A percentile compares a stretch with the other conserved stretches of the same genome.
phyloP scores from a whole-genome alignment of 2,888 invertebrate genomes.

The Didymodactylos carnosus region DNA sequence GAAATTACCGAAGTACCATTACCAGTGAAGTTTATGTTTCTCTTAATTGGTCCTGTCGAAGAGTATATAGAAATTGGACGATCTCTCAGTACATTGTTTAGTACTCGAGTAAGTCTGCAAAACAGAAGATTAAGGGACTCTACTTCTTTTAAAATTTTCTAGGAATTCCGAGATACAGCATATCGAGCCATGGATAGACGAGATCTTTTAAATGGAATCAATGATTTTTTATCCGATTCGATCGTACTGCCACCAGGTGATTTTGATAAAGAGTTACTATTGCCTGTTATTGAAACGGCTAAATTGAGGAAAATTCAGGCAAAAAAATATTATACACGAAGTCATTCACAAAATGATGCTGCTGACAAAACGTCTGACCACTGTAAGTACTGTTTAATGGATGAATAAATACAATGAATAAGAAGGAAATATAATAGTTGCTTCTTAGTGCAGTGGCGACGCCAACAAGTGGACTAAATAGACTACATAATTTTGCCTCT shows the following conservation, averaged over 20 bases:
- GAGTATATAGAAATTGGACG: constrained; percentile 78
- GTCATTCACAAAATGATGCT: not conserved
- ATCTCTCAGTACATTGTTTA: constrained; percentile 82
- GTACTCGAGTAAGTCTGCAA: constrained; percentile 46
- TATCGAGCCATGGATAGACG: constrained; percentile 12
- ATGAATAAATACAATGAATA: too few relatives aligned
- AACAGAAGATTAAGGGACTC: too few relatives aligned
- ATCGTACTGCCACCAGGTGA: constrained; percentile 5
- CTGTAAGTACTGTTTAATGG: too few relatives aligned
- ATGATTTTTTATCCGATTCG: not conserved
- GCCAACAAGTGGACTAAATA: too few relatives aligned
- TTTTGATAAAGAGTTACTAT: constrained; percentile 8
- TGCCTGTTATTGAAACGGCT: constrained; percentile 8
- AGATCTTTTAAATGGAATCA: constrained; percentile 8
- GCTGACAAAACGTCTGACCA: too few relatives aligned
- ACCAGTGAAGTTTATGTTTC: constrained; percentile 76
- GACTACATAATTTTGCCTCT: too few relatives aligned
- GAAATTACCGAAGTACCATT: constrained; percentile 43
- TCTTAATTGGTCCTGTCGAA: constrained; percentile 60
- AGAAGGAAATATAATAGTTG: too few relatives aligned
- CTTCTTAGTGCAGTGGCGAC: too few relatives aligned
- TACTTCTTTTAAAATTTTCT: not conserved
- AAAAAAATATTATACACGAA: not conserved
- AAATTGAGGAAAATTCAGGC: not conserved
- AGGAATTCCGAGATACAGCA: constrained; percentile 6